These are phyloP conservation scores for Brachyopa scutellaris DNA, from an alignment of 2,888 invertebrate species.

Conservation along the genomic window DNA sequence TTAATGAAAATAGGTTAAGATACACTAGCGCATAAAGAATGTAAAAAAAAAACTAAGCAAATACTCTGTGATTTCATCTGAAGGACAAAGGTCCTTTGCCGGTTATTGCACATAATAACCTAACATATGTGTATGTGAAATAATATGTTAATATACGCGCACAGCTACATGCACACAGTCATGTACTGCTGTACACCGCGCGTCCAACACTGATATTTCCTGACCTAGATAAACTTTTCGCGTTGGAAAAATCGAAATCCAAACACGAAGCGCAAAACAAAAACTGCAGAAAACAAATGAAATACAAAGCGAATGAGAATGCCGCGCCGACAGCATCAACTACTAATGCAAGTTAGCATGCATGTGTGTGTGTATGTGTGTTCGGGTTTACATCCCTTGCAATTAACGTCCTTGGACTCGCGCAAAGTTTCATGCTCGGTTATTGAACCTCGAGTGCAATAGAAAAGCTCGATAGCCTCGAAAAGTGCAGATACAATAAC, in stretches of 20 bases:
- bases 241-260: constrained; percentile 64
- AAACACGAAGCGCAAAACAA: constrained; percentile 46
- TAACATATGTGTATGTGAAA: too few species aligned
- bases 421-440: constrained; percentile 73
- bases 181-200: background rate
- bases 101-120: constrained; percentile 53
- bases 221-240: constrained; percentile 67
- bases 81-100: constrained; percentile 67
- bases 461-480: constrained; percentile 68
- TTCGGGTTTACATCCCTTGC: constrained; percentile 50
- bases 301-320: constrained; percentile 27
- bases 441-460: constrained; percentile 76
- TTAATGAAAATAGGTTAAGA: constrained; percentile 38
- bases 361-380: background rate
- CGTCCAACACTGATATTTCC: constrained; percentile 55
- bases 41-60: background rate
- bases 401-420: constrained; percentile 77
- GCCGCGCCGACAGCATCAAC: constrained; percentile 18
- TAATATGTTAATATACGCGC: too few species aligned
- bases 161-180: constrained; percentile 1
- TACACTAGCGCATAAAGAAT: constrained; percentile 7
- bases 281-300: constrained; percentile 41
- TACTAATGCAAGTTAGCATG: background rate
- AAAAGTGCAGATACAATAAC: constrained; percentile 65
- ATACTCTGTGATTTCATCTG: constrained; percentile 44